Base-by-base conservation (phyloP, 2,797 vertebrate species). In the Ctenopoma kingsleyae region DNA sequence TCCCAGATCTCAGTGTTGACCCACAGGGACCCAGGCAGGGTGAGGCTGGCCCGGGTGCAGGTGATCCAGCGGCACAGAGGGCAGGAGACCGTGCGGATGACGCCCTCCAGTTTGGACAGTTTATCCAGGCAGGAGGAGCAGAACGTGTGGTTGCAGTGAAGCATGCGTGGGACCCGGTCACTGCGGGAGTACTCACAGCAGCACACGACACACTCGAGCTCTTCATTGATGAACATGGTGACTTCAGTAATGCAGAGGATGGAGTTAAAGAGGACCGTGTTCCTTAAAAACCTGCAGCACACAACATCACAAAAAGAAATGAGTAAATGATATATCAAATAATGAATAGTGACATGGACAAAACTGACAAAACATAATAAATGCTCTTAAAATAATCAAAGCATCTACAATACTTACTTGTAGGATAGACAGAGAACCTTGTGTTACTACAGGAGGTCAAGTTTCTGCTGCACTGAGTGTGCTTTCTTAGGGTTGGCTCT, bases 121-220 rank as follows among this genome's bases (percentile, higher is more conserved):
- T 22, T 61, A 61, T 87, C 53, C 64, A 93, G 64, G 44, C 93
- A 94, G 1, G 16, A 16, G 0, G 65, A 30, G 36, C 93, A 94
- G 79, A 93, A 92, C 1, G 91, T 92, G 82, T 94, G 93, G 0
- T 49, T 15, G 78, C 93, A 94, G 84, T 93, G 85, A 0, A 94
- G 91, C 3, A 92, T 6, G 1, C 91, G 79, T 0, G 93, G 91
- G 48, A 92, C 50, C 16, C 87, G 59, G 1, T 52, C 3, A 0
- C 19, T 59, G 61, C 79, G 84, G 0, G 86, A 81, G 83, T 82
- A 94, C 27, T 74, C 8, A 9, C 63, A 6, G 57, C 15, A 91
- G 76, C 93, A 94, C 17, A 94, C 61, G 0, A 82, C 16, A 0
- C 93, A 94, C 67, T 91, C 84, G 0, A 64, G 67, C 0, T 90